Evolutionary conservation across 1,140 invertebrate species (phyloP).

Genomic region (Brachionus asplanchnoidis): DNA sequence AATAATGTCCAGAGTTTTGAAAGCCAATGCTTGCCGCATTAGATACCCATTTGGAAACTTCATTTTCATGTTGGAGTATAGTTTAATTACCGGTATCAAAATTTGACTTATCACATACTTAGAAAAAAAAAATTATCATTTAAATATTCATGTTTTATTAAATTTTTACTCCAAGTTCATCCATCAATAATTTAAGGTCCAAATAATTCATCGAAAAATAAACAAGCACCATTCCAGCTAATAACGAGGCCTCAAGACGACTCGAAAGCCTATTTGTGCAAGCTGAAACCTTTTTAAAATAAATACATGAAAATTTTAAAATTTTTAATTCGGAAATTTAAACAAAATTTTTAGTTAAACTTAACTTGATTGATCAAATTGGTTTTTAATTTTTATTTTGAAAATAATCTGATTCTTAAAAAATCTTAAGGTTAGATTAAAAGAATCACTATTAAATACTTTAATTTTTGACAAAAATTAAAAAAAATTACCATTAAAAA

Average conservation of each 20-base stretch:
- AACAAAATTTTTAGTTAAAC: too few species aligned
- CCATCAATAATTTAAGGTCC: constrained; percentile 48
- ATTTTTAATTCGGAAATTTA: not conserved
- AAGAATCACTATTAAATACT: too few species aligned
- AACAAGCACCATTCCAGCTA: constrained; percentile 45
- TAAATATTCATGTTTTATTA: not conserved
- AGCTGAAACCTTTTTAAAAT: not conserved
- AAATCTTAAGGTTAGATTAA: too few species aligned
- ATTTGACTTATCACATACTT: constrained; percentile 63
- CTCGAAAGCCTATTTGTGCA: constrained; percentile 42
- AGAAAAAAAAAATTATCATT: not conserved
- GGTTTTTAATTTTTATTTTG: too few species aligned
- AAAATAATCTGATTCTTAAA: too few species aligned
- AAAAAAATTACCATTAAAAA: too few species aligned
- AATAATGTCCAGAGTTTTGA: constrained; percentile 74
- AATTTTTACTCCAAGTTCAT: constrained; percentile 46
- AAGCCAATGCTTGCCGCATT: constrained; percentile 68
- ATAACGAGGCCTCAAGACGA: constrained; percentile 45
- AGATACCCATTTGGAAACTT: constrained; percentile 71
- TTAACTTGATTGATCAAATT: too few species aligned
- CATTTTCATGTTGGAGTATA: constrained; percentile 64
- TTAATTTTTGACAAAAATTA: too few species aligned
- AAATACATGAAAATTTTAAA: not conserved
- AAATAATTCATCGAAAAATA: constrained; percentile 44
- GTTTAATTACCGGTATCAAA: constrained; percentile 65